Evolutionary conservation across 2,888 invertebrate species (phyloP).

Genomic region (Venusia cambrica): DNA sequence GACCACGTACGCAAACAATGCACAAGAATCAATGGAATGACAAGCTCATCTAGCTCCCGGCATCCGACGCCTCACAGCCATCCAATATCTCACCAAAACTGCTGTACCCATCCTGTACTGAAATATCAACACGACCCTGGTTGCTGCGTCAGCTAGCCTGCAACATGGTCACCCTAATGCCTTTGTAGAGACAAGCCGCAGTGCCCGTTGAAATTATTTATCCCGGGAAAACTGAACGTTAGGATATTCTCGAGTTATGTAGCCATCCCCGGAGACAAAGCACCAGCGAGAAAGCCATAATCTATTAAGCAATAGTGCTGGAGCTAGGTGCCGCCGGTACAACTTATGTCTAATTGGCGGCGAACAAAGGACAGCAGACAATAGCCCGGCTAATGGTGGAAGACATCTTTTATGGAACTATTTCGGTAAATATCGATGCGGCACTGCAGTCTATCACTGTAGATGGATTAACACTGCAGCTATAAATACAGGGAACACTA

Average conservation of each 20-base stretch:
- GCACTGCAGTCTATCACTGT: conserved; percentile 37
- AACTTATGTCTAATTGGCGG: conserved; percentile 55
- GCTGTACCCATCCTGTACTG: conserved; percentile 28
- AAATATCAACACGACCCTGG: conserved; percentile 24
- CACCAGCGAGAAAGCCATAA: conserved; percentile 48
- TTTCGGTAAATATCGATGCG: conserved; percentile 30
- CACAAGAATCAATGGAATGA: conserved; percentile 15
- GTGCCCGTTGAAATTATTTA: conserved; percentile 46
- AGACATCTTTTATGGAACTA: conserved; percentile 47
- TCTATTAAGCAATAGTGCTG: conserved; percentile 60
- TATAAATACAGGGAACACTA: conserved; percentile 55
- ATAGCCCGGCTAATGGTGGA: conserved; percentile 51
- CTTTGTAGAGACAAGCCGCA: conserved; percentile 35
- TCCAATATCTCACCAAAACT: conserved; percentile 28
- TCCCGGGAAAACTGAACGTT: conserved; percentile 34
- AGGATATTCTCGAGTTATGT: conserved; percentile 35
- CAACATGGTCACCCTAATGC: conserved; percentile 32
- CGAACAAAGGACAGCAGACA: conserved; percentile 61
- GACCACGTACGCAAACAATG: conserved; percentile 11
- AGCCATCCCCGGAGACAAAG: conserved; percentile 47
- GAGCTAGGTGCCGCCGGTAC: conserved; percentile 17
- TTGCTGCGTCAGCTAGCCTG: conserved; percentile 18
- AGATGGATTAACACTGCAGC: conserved; percentile 43
- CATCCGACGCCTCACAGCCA: conserved; percentile 2
- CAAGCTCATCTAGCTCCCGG: conserved; percentile 7